Percentiles rank a stretch among this genome's conserved stretches.
These are phyloP conservation scores for Mustelus asterias DNA, from an alignment of 2,113 vertebrate species.

Conservation along the genomic window DNA sequence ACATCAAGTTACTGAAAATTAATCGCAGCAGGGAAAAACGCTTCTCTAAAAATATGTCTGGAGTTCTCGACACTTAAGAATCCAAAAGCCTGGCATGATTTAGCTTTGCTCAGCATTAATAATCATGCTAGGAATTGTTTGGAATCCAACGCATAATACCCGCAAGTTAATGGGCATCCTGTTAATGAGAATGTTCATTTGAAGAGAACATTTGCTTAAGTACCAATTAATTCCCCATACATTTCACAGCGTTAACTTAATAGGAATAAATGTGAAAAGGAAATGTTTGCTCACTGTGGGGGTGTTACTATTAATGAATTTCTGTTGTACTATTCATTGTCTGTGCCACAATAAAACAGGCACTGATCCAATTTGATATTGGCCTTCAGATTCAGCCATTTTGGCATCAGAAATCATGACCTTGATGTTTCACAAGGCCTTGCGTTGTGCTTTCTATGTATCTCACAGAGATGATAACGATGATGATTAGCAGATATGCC, in stretches of 20 bases:
- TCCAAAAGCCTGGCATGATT: not conserved
- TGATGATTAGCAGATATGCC: no score
- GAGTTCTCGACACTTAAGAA: not conserved
- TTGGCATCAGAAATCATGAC: not conserved
- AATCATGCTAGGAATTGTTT: not conserved
- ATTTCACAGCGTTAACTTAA: constrained; percentile 30
- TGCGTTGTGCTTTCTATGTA: not conserved
- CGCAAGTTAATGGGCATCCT: constrained; percentile 26
- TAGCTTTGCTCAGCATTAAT: constrained; percentile 7
- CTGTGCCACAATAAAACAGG: not conserved
- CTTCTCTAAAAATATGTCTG: not conserved
- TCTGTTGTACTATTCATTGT: not conserved
- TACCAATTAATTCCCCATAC: constrained; percentile 31
- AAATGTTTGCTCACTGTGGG: constrained; percentile 18
- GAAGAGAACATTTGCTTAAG: constrained; percentile 31
- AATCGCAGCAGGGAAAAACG: not conserved
- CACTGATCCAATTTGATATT: not conserved
- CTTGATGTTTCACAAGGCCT: not conserved
- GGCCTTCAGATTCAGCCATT: not conserved
- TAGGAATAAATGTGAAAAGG: constrained; percentile 23
- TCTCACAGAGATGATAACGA: not conserved
- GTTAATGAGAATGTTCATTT: constrained; percentile 33
- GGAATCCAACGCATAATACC: constrained; percentile 14
- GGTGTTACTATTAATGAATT: constrained; percentile 27
- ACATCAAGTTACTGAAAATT: not conserved